Percentiles rank a stretch among this genome's conserved stretches.
Evolutionary conservation across 2,888 invertebrate genomes (phyloP).

Genomic region (Meta bourneti): DNA sequence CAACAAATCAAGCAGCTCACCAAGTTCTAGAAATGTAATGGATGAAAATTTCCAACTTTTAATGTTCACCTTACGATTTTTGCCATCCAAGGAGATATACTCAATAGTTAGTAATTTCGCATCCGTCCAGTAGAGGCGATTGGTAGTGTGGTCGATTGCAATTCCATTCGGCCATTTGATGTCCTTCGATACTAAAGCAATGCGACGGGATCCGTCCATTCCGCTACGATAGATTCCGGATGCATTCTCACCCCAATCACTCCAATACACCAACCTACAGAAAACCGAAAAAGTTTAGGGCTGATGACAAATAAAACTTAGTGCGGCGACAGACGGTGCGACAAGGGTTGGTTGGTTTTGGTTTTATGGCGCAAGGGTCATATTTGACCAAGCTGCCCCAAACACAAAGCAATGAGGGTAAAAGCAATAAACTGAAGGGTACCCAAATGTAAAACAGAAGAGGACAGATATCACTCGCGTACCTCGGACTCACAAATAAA

Average conservation of each 20-base stretch:
- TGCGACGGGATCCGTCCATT: conserved; percentile 90
- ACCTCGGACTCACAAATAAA: too few species aligned
- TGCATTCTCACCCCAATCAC: conserved; percentile 89
- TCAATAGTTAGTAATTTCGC: conserved; percentile 87
- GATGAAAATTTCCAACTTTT: too few species aligned
- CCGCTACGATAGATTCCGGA: conserved; percentile 87
- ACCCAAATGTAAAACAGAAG: too few species aligned
- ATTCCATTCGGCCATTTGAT: conserved; percentile 92
- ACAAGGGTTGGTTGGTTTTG: too few species aligned
- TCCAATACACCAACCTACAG: conserved; percentile 92
- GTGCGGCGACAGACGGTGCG: neutral
- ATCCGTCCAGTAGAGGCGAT: conserved; percentile 94
- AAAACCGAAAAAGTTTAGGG: neutral
- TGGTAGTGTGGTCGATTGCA: conserved; percentile 89
- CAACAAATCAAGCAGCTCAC: neutral
- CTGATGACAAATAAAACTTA: too few species aligned
- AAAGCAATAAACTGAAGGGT: neutral
- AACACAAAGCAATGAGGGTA: too few species aligned
- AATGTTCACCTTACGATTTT: conserved; percentile 82
- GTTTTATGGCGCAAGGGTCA: too few species aligned
- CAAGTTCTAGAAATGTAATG: too few species aligned
- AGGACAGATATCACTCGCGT: too few species aligned
- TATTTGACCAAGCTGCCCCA: too few species aligned
- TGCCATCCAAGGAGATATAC: conserved; percentile 87
- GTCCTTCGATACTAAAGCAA: conserved; percentile 85